Evolutionary conservation across 2,113 vertebrate species (phyloP).

Genomic region (Cyanoramphus novaezelandiae): DNA sequence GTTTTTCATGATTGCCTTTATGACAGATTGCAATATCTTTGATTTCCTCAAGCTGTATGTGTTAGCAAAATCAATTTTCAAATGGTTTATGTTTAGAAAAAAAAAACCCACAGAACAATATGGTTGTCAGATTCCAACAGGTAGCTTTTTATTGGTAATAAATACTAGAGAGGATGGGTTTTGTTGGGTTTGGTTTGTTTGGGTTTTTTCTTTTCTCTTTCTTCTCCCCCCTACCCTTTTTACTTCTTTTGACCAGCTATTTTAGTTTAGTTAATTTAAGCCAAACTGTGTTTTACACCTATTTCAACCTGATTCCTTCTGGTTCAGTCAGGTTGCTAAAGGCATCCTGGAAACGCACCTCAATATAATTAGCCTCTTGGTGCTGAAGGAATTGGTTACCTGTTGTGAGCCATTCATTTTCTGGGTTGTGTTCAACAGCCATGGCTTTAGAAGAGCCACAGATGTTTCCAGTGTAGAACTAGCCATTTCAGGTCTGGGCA

Average conservation of each 20-base stretch:
- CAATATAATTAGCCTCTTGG: background rate
- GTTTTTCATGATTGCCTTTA: background rate
- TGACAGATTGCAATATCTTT: background rate
- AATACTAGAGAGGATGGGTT: background rate
- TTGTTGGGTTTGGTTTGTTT: background rate
- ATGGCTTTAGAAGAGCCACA: background rate
- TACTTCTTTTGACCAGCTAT: background rate
- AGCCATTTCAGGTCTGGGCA: background rate
- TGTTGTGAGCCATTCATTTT: background rate
- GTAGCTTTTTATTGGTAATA: background rate
- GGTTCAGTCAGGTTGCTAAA: background rate
- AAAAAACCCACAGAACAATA: background rate
- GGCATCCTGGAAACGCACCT: background rate
- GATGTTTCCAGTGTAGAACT: background rate
- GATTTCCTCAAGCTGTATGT: background rate
- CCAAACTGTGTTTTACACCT: background rate
- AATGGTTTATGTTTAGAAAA: background rate
- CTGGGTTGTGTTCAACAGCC: background rate
- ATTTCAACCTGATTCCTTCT: background rate
- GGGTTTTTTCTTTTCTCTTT: background rate
- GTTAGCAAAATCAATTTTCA: constrained; percentile 21
- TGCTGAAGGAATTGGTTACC: background rate
- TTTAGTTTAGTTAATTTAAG: background rate
- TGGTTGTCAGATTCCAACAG: background rate
- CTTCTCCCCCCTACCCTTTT: accelerated